These are phyloP conservation scores for Aquatica leii DNA, from an alignment of 2,888 invertebrate species.

Conservation along the genomic window DNA sequence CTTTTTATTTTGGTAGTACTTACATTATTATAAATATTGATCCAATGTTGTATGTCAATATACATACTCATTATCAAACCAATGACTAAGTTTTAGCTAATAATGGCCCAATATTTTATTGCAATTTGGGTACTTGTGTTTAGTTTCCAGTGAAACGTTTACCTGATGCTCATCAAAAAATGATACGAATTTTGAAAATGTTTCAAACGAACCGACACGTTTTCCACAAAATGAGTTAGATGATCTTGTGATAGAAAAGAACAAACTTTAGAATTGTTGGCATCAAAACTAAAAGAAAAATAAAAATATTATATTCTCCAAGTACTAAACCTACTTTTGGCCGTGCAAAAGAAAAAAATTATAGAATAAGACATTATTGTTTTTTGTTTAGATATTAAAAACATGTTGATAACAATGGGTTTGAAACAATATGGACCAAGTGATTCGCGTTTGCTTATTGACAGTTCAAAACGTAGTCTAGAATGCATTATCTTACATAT, in stretches of 20 bases:
- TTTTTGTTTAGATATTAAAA: background rate
- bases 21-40: no score
- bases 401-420: background rate
- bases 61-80: no score
- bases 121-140: no score
- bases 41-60: no score
- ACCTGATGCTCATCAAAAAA: background rate
- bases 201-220: background rate
- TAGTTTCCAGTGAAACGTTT: no score
- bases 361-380: background rate
- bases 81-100: no score
- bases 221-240: background rate
- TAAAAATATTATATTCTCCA: no score
- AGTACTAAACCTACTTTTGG: background rate
- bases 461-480: no score
- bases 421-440: background rate
- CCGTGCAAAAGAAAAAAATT: background rate
- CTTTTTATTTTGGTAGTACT: no score
- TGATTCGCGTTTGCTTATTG: constrained; percentile 1
- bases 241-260: background rate
- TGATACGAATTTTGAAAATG: background rate
- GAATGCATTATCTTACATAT: no score
- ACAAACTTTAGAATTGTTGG: background rate
- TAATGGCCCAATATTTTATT: no score
- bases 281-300: background rate